Percentiles rank a stretch among this genome's conserved stretches.
These are phyloP conservation scores for Oceanodroma tethys DNA, from an alignment of 2,113 vertebrate genomes.

Conservation along the genomic window DNA sequence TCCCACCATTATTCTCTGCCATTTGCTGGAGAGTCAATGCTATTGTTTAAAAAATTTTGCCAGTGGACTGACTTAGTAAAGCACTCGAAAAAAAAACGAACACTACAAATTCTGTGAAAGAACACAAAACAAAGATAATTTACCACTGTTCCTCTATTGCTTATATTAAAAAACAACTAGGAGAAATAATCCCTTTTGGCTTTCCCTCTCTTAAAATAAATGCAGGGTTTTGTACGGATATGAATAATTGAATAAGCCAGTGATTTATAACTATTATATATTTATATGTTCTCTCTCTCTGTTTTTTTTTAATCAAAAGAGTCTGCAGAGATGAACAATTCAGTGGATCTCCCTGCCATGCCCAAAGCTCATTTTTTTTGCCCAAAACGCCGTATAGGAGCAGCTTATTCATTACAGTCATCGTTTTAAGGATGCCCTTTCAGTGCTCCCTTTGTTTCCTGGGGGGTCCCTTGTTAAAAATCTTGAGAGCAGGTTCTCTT, in stretches of 20 bases:
- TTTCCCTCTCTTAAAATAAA: conserved; percentile 44
- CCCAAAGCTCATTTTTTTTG: background rate
- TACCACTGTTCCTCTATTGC: background rate
- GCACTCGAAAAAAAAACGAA: background rate
- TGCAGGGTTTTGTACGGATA: background rate
- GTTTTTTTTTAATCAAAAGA: background rate
- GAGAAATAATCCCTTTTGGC: background rate
- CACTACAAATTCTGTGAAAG: background rate
- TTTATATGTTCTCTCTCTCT: background rate
- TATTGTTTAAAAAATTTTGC: background rate
- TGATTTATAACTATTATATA: conserved; percentile 51
- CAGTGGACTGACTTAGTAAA: background rate
- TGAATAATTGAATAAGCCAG: conserved; percentile 21
- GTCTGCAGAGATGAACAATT: background rate
- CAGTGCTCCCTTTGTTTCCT: background rate
- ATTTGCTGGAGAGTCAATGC: background rate
- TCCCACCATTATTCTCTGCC: background rate
- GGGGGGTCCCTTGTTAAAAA: background rate
- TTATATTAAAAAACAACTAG: background rate
- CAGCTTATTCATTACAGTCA: background rate
- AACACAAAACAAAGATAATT: background rate
- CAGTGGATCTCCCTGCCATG: background rate
- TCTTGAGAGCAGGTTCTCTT: background rate
- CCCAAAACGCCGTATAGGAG: background rate
- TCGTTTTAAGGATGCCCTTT: background rate